phyloP scores from a whole-genome alignment of 2,113 vertebrate species.

The Collichthys lucidus region DNA sequence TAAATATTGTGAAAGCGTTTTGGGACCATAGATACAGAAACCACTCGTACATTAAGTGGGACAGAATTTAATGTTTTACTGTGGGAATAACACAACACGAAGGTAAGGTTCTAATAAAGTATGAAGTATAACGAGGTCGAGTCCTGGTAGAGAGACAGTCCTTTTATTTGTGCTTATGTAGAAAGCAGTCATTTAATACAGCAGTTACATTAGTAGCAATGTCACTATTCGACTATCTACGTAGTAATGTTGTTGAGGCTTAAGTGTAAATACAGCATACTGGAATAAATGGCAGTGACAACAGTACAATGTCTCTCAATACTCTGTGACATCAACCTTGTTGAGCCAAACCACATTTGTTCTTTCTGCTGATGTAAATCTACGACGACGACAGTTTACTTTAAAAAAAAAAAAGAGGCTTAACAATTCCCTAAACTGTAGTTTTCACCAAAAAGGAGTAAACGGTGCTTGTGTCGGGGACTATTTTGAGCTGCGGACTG shows the following conservation, averaged over 20 bases:
- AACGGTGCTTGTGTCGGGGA: not conserved
- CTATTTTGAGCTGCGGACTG: not conserved
- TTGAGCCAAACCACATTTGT: not conserved
- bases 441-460: not conserved
- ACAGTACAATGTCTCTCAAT: not conserved
- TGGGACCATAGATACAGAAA: not conserved
- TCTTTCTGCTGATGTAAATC: not conserved
- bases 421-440: not conserved
- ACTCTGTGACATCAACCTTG: not conserved
- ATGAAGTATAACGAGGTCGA: not conserved
- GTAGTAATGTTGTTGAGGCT: not conserved
- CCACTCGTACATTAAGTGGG: too few relatives aligned
- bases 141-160: conserved; percentile 1
- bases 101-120: not conserved
- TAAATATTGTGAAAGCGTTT: conserved; percentile 13
- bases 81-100: not conserved
- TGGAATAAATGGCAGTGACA: not conserved
- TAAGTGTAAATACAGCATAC: not conserved
- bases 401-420: not conserved
- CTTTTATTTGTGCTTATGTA: conserved; percentile 42
- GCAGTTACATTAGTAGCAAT: conserved; percentile 8
- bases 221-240: not conserved
- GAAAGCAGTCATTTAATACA: conserved; percentile 24
- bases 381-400: too few relatives aligned
- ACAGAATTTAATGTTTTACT: too few relatives aligned